Evolutionary conservation across 92 coral and sea anemone species (phyloP), one percentile per base, ranked within the genome.

Genomic region (Pocillopora meandrina): DNA sequence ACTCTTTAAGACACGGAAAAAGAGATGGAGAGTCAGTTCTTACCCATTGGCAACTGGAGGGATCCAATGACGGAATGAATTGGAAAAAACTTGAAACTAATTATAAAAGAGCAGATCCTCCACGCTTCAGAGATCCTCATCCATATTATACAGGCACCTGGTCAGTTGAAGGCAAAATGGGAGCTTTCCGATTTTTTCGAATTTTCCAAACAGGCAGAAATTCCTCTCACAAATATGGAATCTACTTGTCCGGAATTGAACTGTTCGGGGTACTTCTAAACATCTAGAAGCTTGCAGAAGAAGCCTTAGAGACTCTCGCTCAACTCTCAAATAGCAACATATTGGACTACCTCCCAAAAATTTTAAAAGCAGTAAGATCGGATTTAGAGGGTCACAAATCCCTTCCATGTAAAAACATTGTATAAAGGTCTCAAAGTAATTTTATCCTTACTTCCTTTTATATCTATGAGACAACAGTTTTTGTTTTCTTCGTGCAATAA

Each of bases 201-300:
- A 90, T 92, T 36, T 65, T 75, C 26, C 95, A 92, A 76, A 92
- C 95, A n/a, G 95, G 95, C 26, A 92, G 87, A 75, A 92, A 92
- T 63, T 92, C 95, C 12, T 87, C 93, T 19, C 90, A 91, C 33
- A 76, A 89, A 56, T 78, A 90, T 58, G 87, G 91, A 13, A 56
- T 92, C 34, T 92, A 66, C 65, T 73, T 92, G 77, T 92, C 95
- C 15, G 95, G 95, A 10, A 73, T 92, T 12, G 95, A 92, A 79
- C 75, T 92, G 4, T 92, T 90, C 35, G 95, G 95, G 61, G 74
- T 87, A 17, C 82, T 92, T 12, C 72, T 86, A 49, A 81, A 89
- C 33, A 82, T 89, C 82, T 36, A 71, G 52, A 42, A 42, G 52
- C 52, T 42, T 42, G 5, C 52, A 42, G 31, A 26, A 26, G 31